phyloP scores from a whole-genome alignment of 2,113 vertebrate species.

The Falco punctatus region DNA sequence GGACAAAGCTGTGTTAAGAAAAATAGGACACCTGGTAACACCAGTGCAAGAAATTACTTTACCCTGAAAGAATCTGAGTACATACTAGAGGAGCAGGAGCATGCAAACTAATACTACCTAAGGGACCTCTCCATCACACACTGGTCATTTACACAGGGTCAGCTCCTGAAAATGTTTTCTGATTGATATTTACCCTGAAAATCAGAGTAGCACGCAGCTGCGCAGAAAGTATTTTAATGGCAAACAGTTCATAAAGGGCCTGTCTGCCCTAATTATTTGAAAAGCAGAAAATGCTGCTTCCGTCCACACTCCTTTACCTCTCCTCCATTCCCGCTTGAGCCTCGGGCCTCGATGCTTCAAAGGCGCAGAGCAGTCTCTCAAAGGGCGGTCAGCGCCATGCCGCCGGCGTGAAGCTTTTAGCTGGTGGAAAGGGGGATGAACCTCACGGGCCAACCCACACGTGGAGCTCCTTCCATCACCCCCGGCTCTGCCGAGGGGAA shows the following conservation, averaged over 20 bases:
- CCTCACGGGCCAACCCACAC: not conserved
- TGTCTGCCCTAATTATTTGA: not conserved
- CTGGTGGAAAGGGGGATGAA: not conserved
- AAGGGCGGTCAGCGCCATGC: not conserved
- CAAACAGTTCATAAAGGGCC: not conserved
- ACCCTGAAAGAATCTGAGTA: not conserved
- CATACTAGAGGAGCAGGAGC: not conserved
- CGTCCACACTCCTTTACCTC: not conserved
- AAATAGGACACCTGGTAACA: not conserved
- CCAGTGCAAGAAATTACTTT: not conserved
- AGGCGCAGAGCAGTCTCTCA: not conserved
- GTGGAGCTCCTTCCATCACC: not conserved
- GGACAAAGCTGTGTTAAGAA: conserved; percentile 7
- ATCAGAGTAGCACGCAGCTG: not conserved
- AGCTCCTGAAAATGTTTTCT: not conserved
- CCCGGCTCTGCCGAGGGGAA: not conserved
- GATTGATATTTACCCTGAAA: not conserved
- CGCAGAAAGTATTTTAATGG: not conserved
- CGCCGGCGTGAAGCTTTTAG: not conserved
- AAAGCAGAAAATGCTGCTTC: not conserved
- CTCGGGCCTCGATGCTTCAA: not conserved
- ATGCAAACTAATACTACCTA: not conserved
- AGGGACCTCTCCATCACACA: not conserved
- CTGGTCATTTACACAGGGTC: not conserved
- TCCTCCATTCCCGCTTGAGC: not conserved